phyloP scores from a whole-genome alignment of 2,113 vertebrate species.

The Gallinago paraguaiae region DNA sequence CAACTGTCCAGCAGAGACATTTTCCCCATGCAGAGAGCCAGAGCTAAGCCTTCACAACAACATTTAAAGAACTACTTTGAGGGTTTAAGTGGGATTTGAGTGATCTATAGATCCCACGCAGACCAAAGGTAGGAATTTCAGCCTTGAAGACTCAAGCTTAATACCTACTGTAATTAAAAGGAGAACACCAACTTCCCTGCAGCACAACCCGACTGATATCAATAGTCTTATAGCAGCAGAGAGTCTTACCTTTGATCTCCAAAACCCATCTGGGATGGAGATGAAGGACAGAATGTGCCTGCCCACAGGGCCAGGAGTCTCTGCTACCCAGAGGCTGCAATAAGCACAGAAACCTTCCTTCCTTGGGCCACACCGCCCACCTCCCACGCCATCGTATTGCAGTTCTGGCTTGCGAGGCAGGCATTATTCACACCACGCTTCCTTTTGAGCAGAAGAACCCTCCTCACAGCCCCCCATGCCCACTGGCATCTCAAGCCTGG shows the following conservation, averaged over 20 bases:
- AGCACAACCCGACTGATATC: rapidly evolving
- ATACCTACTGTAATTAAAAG: background rate
- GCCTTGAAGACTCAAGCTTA: background rate
- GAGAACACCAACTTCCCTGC: background rate
- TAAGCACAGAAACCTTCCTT: background rate
- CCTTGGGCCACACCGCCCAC: background rate
- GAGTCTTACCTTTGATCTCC: background rate
- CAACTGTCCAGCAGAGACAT: background rate
- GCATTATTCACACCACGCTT: background rate
- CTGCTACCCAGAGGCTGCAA: background rate
- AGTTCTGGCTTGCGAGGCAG: background rate
- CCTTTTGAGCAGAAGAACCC: background rate
- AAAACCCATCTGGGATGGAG: background rate
- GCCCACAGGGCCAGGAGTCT: background rate
- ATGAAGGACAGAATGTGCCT: background rate
- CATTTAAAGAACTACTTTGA: background rate
- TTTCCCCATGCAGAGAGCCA: background rate
- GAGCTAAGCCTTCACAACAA: background rate
- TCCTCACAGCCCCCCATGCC: background rate
- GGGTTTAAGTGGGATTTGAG: background rate
- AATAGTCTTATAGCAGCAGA: background rate
- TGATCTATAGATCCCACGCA: background rate
- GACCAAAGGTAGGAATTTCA: background rate
- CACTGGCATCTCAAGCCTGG: background rate
- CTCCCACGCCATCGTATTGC: rapidly evolving